A percentile compares a stretch with the other conserved stretches of the same genome.
phyloP scores from a whole-genome alignment of 2,888 invertebrate species.

The Plebejus argus region DNA sequence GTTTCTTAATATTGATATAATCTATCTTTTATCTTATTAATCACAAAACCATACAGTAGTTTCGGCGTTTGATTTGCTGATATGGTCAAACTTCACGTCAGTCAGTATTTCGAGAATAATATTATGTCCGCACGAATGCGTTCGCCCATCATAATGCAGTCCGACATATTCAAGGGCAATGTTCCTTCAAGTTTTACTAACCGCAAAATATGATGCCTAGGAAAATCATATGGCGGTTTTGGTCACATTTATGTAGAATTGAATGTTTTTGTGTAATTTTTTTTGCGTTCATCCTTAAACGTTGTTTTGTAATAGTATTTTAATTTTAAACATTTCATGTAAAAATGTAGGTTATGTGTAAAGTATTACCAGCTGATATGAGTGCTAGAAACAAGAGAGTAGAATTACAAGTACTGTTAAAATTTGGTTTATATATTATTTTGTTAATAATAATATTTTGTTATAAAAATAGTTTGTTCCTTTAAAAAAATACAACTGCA shows the following conservation, averaged over 20 bases:
- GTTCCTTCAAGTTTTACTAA: background rate
- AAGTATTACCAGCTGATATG: no score
- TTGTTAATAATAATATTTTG: no score
- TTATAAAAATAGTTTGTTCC: no score
- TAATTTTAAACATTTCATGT: no score
- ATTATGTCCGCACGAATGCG: constrained; percentile 1
- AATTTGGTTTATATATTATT: no score
- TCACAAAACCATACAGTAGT: background rate
- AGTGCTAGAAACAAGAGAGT: no score
- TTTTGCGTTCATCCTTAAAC: background rate
- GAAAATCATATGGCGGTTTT: background rate
- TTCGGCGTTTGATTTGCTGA: background rate
- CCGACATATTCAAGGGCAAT: background rate
- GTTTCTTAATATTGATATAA: background rate
- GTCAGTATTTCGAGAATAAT: background rate
- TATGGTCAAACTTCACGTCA: background rate
- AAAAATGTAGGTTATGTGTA: no score
- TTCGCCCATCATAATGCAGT: background rate
- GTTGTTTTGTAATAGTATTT: no score
- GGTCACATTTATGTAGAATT: background rate
- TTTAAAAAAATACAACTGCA: background rate
- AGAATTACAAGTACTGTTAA: no score
- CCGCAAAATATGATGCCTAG: background rate
- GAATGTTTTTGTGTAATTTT: background rate
- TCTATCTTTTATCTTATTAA: background rate